Percentiles rank a stretch among this genome's conserved stretches.
These are phyloP conservation scores for Apoda limacodes DNA, from an alignment of 2,888 invertebrate genomes.

Conservation along the genomic window DNA sequence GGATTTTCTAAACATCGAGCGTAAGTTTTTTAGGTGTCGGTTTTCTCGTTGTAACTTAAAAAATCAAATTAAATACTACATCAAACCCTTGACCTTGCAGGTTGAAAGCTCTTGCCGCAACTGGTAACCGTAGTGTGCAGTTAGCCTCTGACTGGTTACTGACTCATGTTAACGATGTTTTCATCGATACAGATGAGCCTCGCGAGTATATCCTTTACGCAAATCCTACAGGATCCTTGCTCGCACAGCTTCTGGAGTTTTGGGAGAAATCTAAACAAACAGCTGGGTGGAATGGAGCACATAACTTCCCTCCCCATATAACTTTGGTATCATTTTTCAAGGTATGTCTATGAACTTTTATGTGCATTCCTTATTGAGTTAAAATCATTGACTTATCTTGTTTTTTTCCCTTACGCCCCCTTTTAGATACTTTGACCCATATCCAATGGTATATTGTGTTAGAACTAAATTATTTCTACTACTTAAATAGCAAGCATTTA, in stretches of 20 bases:
- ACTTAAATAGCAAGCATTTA: too few relatives aligned
- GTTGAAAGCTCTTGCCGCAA: conserved; percentile 90
- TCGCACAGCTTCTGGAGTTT: conserved; percentile 79
- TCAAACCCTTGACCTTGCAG: conserved; percentile 54
- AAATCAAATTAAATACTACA: background rate
- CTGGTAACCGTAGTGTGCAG: conserved; percentile 88
- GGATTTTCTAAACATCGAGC: conserved; percentile 90
- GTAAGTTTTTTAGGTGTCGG: conserved; percentile 68
- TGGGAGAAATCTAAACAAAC: conserved; percentile 81
- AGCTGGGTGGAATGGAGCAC: conserved; percentile 91
- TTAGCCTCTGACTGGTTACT: conserved; percentile 92
- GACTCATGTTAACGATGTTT: conserved; percentile 88
- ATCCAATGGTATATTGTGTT: too few relatives aligned
- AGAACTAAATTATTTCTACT: too few relatives aligned
- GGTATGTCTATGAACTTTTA: conserved; percentile 49
- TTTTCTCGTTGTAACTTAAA: background rate
- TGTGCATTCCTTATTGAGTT: too few relatives aligned
- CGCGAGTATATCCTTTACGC: conserved; percentile 90
- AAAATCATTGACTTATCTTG: too few relatives aligned
- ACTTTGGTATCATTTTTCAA: conserved; percentile 91
- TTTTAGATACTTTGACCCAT: too few relatives aligned
- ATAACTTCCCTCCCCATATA: conserved; percentile 90
- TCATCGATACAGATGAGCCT: conserved; percentile 79
- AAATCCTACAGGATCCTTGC: conserved; percentile 83
- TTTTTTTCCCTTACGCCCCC: too few relatives aligned